Conservation (phyloP, 53 echinoderm and acorn worm species). For the Astropecten irregularis region DNA sequence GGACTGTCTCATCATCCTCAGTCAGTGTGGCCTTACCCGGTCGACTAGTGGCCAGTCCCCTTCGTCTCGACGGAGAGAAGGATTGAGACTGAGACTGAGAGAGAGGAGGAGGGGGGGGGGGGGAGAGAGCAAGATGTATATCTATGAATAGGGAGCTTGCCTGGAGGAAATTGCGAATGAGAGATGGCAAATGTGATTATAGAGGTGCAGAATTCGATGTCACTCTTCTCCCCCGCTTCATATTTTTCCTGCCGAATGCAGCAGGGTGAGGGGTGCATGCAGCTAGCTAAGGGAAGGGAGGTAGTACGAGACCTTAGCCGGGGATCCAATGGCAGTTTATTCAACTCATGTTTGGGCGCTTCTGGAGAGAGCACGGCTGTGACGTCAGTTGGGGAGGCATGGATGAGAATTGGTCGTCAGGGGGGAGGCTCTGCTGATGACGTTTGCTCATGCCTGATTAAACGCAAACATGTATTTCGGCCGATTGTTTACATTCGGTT, state of each 20-base stretch:
- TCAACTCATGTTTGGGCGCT: constrained; percentile 37
- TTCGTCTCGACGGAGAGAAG: too few species aligned
- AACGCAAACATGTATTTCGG: constrained; percentile 10
- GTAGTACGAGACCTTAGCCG: too few species aligned
- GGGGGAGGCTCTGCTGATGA: constrained; percentile 2
- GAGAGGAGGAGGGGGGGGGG: too few species aligned
- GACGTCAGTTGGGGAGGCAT: constrained; percentile 16
- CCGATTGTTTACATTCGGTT: background rate
- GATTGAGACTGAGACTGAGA: too few species aligned
- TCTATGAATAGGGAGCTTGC: constrained; percentile 7
- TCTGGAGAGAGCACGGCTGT: background rate
- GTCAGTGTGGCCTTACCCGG: too few species aligned
- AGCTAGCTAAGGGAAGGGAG: too few species aligned
- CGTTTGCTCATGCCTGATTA: constrained; percentile 29
- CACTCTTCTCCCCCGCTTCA: too few species aligned
- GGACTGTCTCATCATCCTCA: too few species aligned
- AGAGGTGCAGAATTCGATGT: constrained; percentile 3
- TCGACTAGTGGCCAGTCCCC: too few species aligned
- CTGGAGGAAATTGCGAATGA: constrained; percentile 39
- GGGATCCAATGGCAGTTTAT: constrained; percentile 32
- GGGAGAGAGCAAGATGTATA: too few species aligned
- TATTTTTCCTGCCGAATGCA: too few species aligned
- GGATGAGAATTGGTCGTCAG: background rate
- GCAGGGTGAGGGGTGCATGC: too few species aligned
- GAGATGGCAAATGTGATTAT: constrained; percentile 50